phyloP scores from a whole-genome alignment of 92 coral and sea anemone species.

The Umimayanthus kanabou region DNA sequence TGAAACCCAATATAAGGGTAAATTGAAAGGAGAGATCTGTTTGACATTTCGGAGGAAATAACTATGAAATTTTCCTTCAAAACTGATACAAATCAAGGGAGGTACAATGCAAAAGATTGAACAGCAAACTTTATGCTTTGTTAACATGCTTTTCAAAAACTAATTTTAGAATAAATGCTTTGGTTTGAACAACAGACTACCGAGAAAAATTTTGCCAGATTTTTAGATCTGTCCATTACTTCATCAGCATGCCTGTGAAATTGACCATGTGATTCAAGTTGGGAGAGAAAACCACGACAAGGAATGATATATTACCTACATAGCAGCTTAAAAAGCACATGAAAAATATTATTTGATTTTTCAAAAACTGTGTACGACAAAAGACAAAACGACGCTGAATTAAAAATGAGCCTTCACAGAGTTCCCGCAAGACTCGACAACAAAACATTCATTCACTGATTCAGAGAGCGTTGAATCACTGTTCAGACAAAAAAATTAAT shows the following conservation, averaged over 20 bases:
- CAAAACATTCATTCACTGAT: neutral
- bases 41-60: neutral
- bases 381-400: conserved; percentile 16
- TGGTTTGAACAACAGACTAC: neutral
- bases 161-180: neutral
- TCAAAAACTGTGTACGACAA: neutral
- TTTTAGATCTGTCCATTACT: no score
- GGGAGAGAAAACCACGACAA: neutral
- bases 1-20: neutral
- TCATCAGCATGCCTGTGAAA: no score
- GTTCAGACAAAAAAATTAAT: conserved; percentile 3
- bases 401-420: conserved; percentile 10
- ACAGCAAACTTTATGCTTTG: neutral
- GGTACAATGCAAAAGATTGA: neutral
- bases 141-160: neutral
- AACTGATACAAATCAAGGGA: neutral
- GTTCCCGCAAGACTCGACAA: neutral
- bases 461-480: neutral
- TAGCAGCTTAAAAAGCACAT: neutral
- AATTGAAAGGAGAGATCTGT: neutral
- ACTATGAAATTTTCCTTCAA: no score
- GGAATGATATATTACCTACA: neutral
- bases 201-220: neutral
- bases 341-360: neutral
- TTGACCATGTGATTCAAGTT: no score